phyloP scores from a whole-genome alignment of 2,888 invertebrate species.

The Sabellastarte sp. region DNA sequence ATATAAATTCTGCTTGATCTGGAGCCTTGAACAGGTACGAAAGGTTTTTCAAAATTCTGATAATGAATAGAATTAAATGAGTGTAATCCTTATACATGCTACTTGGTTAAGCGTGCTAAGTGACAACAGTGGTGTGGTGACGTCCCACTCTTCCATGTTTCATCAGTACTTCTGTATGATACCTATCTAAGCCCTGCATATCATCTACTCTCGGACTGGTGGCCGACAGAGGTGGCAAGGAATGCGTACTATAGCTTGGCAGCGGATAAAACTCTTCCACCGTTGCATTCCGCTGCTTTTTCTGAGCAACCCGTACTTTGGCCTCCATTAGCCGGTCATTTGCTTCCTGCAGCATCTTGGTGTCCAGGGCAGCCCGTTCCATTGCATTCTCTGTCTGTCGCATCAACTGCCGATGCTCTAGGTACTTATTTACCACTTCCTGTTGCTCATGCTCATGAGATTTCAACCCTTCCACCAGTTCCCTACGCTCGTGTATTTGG shows the following conservation, averaged over 20 bases:
- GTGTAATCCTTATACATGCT: too few species aligned
- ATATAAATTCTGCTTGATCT: too few species aligned
- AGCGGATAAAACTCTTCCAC: conserved; percentile 14
- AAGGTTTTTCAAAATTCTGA: too few species aligned
- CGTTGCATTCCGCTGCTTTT: conserved; percentile 27
- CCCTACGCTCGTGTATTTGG: conserved; percentile 27
- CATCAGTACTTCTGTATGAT: background rate
- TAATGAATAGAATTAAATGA: too few species aligned
- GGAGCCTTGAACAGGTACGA: too few species aligned
- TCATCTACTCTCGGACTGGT: background rate
- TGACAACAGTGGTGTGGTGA: background rate
- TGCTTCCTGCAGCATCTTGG: conserved; percentile 49
- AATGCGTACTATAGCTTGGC: conserved; percentile 10
- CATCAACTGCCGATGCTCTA: conserved; percentile 53
- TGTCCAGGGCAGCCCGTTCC: conserved; percentile 45
- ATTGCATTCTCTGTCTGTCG: conserved; percentile 51
- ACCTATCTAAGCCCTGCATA: background rate
- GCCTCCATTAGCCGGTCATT: conserved; percentile 50
- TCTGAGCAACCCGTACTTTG: conserved; percentile 44
- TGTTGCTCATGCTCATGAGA: conserved; percentile 42
- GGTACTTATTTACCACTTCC: conserved; percentile 49
- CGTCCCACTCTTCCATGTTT: background rate
- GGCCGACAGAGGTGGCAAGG: conserved; percentile 5
- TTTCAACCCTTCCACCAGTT: conserved; percentile 33
- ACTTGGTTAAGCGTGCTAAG: too few species aligned